These are phyloP conservation scores for Ecliptopera silaceata DNA, from an alignment of 2,888 invertebrate species.

Conservation along the genomic window DNA sequence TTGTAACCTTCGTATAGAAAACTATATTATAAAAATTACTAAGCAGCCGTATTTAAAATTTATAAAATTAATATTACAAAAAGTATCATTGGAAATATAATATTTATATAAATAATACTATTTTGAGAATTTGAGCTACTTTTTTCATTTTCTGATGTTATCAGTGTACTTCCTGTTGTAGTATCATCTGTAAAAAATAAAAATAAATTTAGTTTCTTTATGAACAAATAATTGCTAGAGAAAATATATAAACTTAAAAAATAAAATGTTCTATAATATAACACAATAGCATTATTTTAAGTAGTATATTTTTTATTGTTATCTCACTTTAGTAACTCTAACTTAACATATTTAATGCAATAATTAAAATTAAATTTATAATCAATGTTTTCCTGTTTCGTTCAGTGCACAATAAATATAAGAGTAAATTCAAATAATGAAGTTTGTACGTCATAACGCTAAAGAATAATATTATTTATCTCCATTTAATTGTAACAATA, in stretches of 20 bases:
- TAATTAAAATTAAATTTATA: background rate
- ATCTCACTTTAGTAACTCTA: no score
- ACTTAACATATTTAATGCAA: no score
- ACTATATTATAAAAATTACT: background rate
- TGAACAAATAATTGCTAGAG: no score
- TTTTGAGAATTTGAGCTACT: background rate
- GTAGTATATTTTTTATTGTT: no score
- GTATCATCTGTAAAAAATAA: background rate
- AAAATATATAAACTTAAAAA: no score
- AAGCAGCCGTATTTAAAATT: background rate
- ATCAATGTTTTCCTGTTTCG: background rate
- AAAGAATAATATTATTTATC: no score
- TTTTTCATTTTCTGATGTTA: background rate
- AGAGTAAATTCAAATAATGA: background rate
- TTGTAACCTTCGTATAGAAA: no score
- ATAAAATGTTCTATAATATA: no score
- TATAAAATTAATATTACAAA: background rate
- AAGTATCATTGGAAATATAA: background rate
- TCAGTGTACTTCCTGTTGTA: background rate
- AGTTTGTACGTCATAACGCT: no score
- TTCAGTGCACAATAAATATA: background rate
- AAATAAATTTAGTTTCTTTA: background rate
- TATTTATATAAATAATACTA: background rate
- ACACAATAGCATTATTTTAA: no score
- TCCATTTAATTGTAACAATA: no score